Conservation (phyloP, 2,797 vertebrate species). For the Lepilemur ruficaudatus region DNA sequence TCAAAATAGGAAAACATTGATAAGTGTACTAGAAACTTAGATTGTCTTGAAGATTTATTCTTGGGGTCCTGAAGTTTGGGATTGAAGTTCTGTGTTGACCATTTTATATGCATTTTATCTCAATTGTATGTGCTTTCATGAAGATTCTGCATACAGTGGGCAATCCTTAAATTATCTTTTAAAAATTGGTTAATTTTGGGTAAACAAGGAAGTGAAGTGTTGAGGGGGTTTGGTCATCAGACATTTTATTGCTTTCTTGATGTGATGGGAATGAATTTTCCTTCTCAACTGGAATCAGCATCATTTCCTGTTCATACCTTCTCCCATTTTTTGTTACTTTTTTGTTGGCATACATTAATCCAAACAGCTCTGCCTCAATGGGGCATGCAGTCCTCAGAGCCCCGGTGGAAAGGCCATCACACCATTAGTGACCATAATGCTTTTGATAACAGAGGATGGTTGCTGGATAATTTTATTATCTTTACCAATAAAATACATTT, state of each 20-base stretch:
- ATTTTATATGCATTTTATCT: conserved; percentile 39
- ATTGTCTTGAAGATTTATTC: background rate
- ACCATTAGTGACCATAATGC: conserved; percentile 72
- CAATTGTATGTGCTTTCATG: conserved; percentile 78
- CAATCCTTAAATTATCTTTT: conserved; percentile 27
- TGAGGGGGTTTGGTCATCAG: conserved; percentile 66
- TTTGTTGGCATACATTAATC: conserved; percentile 83
- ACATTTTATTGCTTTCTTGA: conserved; percentile 51
- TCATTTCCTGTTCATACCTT: conserved; percentile 73
- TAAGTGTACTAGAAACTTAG: conserved; percentile 5
- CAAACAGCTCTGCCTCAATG: conserved; percentile 70
- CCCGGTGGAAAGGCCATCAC: conserved; percentile 15
- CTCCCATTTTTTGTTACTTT: conserved; percentile 76
- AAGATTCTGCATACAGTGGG: conserved; percentile 71
- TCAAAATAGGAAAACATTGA: conserved; percentile 41
- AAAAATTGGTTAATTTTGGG: conserved; percentile 36
- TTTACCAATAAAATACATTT: conserved; percentile 74
- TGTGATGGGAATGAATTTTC: conserved; percentile 67
- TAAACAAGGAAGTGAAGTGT: conserved; percentile 48
- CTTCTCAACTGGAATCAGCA: conserved; percentile 68
- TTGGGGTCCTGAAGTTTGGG: conserved; percentile 43
- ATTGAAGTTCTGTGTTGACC: conserved; percentile 31
- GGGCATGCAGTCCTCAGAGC: conserved; percentile 62
- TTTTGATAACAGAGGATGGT: conserved; percentile 74
- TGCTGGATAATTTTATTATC: conserved; percentile 71